phyloP scores from a whole-genome alignment of 2,888 invertebrate species.

The Himalopsyche anomala region DNA sequence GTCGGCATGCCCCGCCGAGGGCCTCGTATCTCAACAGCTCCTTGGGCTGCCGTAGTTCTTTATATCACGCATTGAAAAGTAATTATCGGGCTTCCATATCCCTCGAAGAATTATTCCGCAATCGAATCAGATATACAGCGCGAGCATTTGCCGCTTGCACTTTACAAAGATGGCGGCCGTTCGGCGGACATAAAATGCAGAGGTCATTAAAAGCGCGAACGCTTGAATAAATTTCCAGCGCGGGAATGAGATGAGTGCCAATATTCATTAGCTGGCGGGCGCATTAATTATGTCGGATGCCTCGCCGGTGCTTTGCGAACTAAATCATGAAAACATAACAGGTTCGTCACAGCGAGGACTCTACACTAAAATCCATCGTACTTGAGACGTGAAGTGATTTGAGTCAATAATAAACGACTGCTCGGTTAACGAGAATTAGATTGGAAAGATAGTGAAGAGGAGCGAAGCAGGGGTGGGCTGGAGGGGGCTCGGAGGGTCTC shows the following conservation, averaged over 20 bases:
- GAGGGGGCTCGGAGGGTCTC: too few relatives aligned
- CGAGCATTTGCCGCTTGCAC: constrained; percentile 27
- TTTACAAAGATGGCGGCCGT: constrained; percentile 2
- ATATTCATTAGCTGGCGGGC: constrained; percentile 63
- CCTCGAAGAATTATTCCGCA: constrained; percentile 8
- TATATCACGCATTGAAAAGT: constrained; percentile 41
- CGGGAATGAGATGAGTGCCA: constrained; percentile 61
- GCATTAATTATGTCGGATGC: constrained; percentile 59
- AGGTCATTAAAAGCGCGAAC: constrained; percentile 53
- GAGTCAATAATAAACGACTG: constrained; percentile 53
- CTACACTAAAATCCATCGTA: constrained; percentile 5
- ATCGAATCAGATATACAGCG: constrained; percentile 40
- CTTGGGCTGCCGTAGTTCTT: constrained; percentile 23
- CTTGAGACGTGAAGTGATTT: constrained; percentile 49
- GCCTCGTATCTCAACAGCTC: constrained; percentile 12
- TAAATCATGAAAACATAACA: constrained; percentile 58
- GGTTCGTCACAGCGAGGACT: constrained; percentile 63
- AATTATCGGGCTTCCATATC: constrained; percentile 37
- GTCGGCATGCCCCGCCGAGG: not conserved
- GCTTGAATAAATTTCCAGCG: constrained; percentile 54
- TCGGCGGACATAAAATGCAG: constrained; percentile 23
- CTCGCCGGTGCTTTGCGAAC: constrained; percentile 46
- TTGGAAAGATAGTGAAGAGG: too few relatives aligned
- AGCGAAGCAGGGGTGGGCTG: too few relatives aligned
- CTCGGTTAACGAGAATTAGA: not conserved